Evolutionary conservation across 2,113 vertebrate species (phyloP), one percentile per base, ranked within the genome.

Genomic region (Hymenochirus boettgeri): DNA sequence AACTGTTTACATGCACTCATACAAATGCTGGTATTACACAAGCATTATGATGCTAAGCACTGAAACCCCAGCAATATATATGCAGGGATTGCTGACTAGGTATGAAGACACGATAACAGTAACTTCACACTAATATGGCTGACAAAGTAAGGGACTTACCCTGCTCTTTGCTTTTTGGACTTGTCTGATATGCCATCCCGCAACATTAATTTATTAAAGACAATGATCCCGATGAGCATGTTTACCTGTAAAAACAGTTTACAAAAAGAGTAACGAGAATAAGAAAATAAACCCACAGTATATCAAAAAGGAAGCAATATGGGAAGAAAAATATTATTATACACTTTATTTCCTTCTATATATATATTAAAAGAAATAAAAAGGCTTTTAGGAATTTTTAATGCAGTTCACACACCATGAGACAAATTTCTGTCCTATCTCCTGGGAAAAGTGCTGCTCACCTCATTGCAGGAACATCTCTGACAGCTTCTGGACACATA

Each of bases 151-250:
- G 26, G 48, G 69, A 87, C 96, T 93, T 85, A 99, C 96, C 95
- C 96, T 2, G 95, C 96, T 83, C 95, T 86, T 78, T 99, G 96
- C 88, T 99, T 99, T 90, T 98, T 97, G 70, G 95, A 97, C 78
- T 99, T 99, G 90, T 99, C 96, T 42, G 96, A 97, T 83, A 99
- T 97, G 76, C 96, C 95, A 0, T 99, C 96, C 1, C 95, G 90
- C 56, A 95, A 91, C 95, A 99, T 96, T 75, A 99, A 93, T 81
- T 99, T 99, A 85, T 99, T 99, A 83, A 99, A 99, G 51, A 99
- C 95, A 56, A 99, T 93, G 57, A 99, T 99, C 61, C 96, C 96
- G 1, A 99, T 96, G 54, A 98, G 87, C 96, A 99, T 98, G 75
- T 99, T 99, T 76, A 98, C 95, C 96, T 99, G 81, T 46, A 65